Evolutionary conservation across 2,797 vertebrate species (phyloP), one percentile per base, ranked within the genome.

Genomic region (Chloroceryle amazona): DNA sequence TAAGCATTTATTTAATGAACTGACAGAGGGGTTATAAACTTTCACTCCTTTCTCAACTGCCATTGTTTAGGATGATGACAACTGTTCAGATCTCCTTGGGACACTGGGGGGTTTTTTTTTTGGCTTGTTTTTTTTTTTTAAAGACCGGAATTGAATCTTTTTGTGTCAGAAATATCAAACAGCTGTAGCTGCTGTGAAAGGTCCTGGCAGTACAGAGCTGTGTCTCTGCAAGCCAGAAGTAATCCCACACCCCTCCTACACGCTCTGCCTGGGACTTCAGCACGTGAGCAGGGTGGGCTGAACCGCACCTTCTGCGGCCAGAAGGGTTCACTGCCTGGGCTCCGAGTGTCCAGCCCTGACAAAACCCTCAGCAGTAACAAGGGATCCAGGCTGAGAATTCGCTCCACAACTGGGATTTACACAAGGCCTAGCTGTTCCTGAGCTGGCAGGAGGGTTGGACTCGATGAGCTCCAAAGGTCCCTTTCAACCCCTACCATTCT

Each of bases 1-100:
- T 94, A 96, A 94, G 91, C 93, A 94, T 85, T 92, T 95, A 86
- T 84, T 97, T 93, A 96, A 96, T 66, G 65, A 96, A 92, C 55
- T 65, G 90, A 93, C 72, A 83, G 81, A 92, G 57, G 33, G 58
- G 71, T 90, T 95, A 94, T 10, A 81, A 85, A 95, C 86, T 92
- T 91, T 92, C 83, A 93, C 74, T 94, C 91, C 67, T 92, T 90
- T 61, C 90, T 82, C 82, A 60, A 82, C 74, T 44, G 73, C 52
- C 73, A 37, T 12, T 89, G 78, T 92, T 88, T 51, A 58, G 42
- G 66, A 61, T 75, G 81, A 93, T 80, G 61, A 74, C 46, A 75
- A 51, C 55, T 19, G 31, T 28, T 89, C 83, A 79, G n/a, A 86
- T 91, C 89, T 88, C 47, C 72, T 42, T 57, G 41, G 51, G 51